Base-by-base conservation (phyloP, 1,140 invertebrate species). In the Bombus confusus region DNA sequence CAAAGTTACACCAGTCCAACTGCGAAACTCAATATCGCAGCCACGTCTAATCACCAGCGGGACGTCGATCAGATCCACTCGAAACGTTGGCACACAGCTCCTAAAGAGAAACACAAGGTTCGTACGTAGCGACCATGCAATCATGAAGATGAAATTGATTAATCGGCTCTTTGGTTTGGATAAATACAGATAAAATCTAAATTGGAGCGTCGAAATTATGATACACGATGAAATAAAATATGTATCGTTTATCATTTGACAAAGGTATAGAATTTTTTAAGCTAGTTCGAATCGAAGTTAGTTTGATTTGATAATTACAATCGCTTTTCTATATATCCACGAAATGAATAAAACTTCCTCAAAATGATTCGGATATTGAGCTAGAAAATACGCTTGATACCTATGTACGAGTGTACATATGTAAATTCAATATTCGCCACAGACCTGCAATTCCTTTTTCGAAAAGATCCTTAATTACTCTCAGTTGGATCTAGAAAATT, bases 51-150 rank as follows among this genome's bases (percentile, higher is more conserved):
- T 84, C 92, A 93, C 76, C 91, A 92, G 39, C 92, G 93, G 83
- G 92, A 94, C 72, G 86, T 92, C 74, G 93, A 94, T 86, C 93
- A 92, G 41, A 88, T 74, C 57, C 91, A 92, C 76, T 88, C 91
- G 82, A 96, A 96, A 92, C 94, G 95, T 75, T 96, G 96, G 94
- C 96, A 96, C 86, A 96, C 96, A 13, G 95, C 96, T 8, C 96
- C 96, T 5, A 95, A 96, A 86, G 96, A 96, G 89, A 96, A 96
- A 88, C 95, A 96, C 90, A 95, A 96, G 94, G 96, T 96, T 71
- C 85, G 87, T 66, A 47, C 43, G 15, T 25, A 37, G n/a, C 37
- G 28, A 43, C 25, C n/a, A n/a, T 41, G 22, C 39, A n/a, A 62
- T 62, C 10, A n/a, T 31, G 6, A 28, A 52, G 62, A 18, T 28